These are phyloP conservation scores for Apotomis capreana DNA, from an alignment of 2,888 invertebrate genomes.

Conservation along the genomic window DNA sequence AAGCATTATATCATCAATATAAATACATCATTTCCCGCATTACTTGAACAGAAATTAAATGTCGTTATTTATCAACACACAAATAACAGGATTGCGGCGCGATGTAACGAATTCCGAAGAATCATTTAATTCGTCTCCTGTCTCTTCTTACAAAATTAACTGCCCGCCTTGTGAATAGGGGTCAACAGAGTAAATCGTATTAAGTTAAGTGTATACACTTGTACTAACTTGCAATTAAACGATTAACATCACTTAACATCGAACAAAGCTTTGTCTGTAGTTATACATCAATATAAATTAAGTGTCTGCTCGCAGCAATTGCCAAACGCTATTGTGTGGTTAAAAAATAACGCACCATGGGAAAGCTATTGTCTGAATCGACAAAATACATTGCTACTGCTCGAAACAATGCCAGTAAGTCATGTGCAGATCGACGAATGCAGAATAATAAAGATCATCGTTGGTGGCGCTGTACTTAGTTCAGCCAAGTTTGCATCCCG, in stretches of 20 bases:
- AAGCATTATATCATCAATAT: too few relatives aligned
- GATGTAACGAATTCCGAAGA: neutral
- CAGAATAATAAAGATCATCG: conserved; percentile 50
- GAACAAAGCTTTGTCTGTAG: conserved; percentile 43
- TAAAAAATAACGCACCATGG: conserved; percentile 62
- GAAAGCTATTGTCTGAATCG: conserved; percentile 62
- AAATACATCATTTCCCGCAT: too few relatives aligned
- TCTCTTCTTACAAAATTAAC: neutral
- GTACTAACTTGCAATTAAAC: conserved; percentile 48
- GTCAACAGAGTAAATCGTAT: neutral
- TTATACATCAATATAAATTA: conserved; percentile 46
- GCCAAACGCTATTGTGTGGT: conserved; percentile 68
- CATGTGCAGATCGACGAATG: conserved; percentile 49
- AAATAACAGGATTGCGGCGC: neutral
- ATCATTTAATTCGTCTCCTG: too few relatives aligned
- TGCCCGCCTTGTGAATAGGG: neutral
- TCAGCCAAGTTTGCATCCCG: neutral
- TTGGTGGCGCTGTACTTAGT: neutral
- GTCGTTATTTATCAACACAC: neutral
- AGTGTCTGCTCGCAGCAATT: conserved; percentile 58
- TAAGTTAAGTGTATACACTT: neutral
- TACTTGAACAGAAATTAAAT: neutral
- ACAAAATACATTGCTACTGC: conserved; percentile 49
- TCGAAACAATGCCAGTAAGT: conserved; percentile 50
- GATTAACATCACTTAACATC: conserved; percentile 54